Evolutionary conservation across 2,797 vertebrate genomes (phyloP), one percentile per base, ranked within the genome.

Genomic region (Glyptemys insculpta): DNA sequence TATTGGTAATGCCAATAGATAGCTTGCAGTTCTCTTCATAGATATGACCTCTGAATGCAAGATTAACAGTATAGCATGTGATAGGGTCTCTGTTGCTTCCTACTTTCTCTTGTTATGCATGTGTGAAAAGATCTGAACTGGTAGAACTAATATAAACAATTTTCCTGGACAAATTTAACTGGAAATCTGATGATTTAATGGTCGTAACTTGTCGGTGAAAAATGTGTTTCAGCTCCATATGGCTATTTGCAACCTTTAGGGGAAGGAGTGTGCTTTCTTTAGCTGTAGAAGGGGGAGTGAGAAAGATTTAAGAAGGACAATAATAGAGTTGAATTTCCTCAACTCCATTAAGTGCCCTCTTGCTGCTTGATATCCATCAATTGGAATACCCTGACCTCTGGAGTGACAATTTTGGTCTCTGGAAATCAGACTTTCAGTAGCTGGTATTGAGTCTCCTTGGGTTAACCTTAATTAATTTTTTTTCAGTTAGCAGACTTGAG

Each of bases 401-500:
- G 34, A 49, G 31, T 81, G 34, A 29, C 85, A 91, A 21, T 37
- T 56, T 85, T 23, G 47, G 83, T 41, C 47, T 47, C 62, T 65
- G 3, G 25, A 83, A 86, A 52, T 78, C 50, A 31, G 52, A 68
- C 59, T 90, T 47, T n/a, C 27, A 76, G 23, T 83, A 57, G 74
- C 37, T 93, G 21, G 16, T 21, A 56, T 72, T 68, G 49, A 18
- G 31, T 78, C 27, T 89, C 8, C 4, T 37, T 78, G 41, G 12
- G 44, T 78, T 18, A 57, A 49, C 87, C 92, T 90, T 89, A 81
- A 92, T 89, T 94, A 0, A 34, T 89, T 98, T 96, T 97, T 57
- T 97, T 98, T 59, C 97, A 99, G 99, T 99, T 97, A 98, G 99
- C 98, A 99, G 99, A 98, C 98, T 99, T 95, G 99, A 99, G 88